A percentile compares a stretch with the other conserved stretches of the same genome.
Conservation (phyloP, 2,888 invertebrate genomes). For the Tiliacea aurago region DNA sequence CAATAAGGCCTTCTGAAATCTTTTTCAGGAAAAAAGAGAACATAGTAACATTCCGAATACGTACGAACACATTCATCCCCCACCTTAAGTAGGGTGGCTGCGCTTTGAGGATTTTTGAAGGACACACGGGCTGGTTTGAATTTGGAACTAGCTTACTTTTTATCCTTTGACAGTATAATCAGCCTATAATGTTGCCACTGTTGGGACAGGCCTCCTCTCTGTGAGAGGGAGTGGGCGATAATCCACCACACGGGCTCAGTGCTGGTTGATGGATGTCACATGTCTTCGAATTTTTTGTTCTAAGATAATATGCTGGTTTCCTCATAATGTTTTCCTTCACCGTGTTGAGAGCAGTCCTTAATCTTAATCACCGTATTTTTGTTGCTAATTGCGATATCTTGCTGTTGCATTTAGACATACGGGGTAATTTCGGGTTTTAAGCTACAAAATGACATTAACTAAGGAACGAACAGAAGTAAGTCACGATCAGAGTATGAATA, state of each 20-base stretch:
- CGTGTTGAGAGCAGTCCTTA: not conserved
- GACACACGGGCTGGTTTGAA: not conserved
- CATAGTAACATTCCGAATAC: conserved; percentile 62
- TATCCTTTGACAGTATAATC: not conserved
- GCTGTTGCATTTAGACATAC: not conserved
- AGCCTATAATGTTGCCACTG: no score
- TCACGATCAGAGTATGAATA: not conserved
- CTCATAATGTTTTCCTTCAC: no score
- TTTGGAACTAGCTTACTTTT: not conserved
- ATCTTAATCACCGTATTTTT: not conserved
- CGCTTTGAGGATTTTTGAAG: not conserved
- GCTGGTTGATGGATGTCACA: no score
- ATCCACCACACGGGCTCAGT: no score
- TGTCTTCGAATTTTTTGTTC: no score
- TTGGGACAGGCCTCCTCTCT: no score
- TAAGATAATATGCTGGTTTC: no score
- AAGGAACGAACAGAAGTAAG: not conserved
- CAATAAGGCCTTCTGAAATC: conserved; percentile 61
- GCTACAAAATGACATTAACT: not conserved
- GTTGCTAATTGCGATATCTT: not conserved
- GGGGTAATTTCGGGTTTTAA: not conserved
- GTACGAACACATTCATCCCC: conserved; percentile 59
- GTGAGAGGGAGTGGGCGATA: no score
- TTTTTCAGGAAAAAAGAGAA: conserved; percentile 57
- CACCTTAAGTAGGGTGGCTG: conserved; percentile 46